phyloP scores from a whole-genome alignment of 2,113 vertebrate genomes.

The Oncorhynchus gorbuscha region DNA sequence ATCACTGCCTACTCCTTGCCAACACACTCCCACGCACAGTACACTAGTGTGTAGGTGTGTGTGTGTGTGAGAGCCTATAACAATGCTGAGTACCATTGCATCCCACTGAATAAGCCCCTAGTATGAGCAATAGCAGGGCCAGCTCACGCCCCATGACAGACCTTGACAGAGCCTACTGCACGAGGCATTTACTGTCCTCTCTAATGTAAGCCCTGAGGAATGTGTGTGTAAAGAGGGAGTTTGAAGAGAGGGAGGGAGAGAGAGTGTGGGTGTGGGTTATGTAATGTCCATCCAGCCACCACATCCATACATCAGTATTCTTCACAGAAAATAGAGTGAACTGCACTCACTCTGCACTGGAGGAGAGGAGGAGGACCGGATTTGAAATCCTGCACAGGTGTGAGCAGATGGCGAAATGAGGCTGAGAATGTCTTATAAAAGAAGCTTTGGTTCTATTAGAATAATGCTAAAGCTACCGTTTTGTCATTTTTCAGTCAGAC shows the following conservation, averaged over 20 bases:
- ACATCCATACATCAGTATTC: background rate
- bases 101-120: conserved; percentile 38
- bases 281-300: background rate
- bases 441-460: too few species aligned
- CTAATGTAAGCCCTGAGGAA: background rate
- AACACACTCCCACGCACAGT: conserved; percentile 33
- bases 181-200: background rate
- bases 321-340: background rate
- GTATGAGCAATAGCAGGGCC: too few species aligned
- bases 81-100: conserved; percentile 27
- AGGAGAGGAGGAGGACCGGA: too few species aligned
- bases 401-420: too few species aligned
- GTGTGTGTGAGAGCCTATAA: conserved; percentile 11
- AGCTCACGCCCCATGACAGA: too few species aligned
- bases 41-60: conserved; percentile 29
- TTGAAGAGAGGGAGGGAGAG: background rate
- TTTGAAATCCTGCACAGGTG: too few species aligned
- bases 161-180: background rate
- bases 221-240: background rate
- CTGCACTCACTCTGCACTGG: too few species aligned
- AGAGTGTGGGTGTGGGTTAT: background rate
- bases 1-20: background rate
- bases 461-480: too few species aligned
- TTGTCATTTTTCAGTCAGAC: too few species aligned
- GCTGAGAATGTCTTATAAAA: too few species aligned